These are phyloP conservation scores for Vandiemenella viatica DNA, from an alignment of 2,888 invertebrate genomes.

Conservation along the genomic window DNA sequence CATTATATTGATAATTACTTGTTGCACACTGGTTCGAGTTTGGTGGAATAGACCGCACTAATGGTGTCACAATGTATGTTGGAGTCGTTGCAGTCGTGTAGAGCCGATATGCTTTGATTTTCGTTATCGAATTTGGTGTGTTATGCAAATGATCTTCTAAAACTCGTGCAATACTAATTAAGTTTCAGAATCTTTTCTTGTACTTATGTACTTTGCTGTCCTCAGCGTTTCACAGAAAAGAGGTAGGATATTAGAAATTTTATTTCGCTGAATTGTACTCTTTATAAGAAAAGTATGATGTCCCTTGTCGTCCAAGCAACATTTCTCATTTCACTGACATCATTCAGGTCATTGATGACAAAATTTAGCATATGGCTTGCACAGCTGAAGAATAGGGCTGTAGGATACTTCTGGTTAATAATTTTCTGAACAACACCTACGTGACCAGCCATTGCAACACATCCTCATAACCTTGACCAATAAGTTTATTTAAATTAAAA, in stretches of 20 bases:
- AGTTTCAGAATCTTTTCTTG: conserved; percentile 1
- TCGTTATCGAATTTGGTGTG: not conserved
- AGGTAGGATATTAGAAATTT: not conserved
- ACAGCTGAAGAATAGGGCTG: conserved; percentile 16
- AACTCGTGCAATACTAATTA: not conserved
- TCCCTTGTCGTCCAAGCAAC: conserved; percentile 2
- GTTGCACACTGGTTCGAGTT: not conserved
- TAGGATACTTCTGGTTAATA: conserved; percentile 14
- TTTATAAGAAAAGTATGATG: conserved; percentile 1
- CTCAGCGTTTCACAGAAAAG: not conserved
- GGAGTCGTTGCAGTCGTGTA: not conserved
- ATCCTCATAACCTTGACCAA: too few species aligned
- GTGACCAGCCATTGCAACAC: conserved; percentile 19
- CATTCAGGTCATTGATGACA: conserved; percentile 19
- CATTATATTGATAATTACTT: not conserved
- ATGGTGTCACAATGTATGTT: not conserved
- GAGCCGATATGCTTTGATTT: not conserved
- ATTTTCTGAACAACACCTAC: too few species aligned
- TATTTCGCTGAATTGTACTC: not conserved
- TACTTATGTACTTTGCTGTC: conserved; percentile 3
- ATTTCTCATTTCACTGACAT: conserved; percentile 16
- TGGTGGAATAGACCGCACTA: not conserved
- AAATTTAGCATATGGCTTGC: conserved; percentile 19
- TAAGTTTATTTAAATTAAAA: too few species aligned
- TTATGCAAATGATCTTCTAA: not conserved